phyloP scores from a whole-genome alignment of 2,888 invertebrate species.

The Thereva unica region DNA sequence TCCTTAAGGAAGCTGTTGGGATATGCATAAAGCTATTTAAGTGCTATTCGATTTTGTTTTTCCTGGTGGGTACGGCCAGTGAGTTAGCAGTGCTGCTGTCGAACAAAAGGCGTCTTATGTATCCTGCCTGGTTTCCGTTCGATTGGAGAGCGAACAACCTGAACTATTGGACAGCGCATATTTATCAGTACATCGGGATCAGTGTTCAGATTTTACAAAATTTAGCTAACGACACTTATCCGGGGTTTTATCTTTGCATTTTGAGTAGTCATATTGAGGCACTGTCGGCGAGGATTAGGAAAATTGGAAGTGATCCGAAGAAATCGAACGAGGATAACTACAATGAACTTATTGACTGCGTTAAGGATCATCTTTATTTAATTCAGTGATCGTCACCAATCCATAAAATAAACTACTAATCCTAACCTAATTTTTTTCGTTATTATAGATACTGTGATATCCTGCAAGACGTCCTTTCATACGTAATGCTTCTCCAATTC shows the following conservation, averaged over 20 bases:
- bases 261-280: conserved; percentile 8
- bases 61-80: background rate
- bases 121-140: conserved; percentile 17
- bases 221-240: conserved; percentile 17
- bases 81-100: conserved; percentile 1
- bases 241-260: conserved; percentile 7
- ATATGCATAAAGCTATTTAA: no score
- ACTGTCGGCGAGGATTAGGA: background rate
- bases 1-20: no score
- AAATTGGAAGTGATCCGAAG: background rate
- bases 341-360: conserved; percentile 4
- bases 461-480: conserved; percentile 6
- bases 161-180: background rate
- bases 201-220: conserved; percentile 10
- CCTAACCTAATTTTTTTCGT: no score
- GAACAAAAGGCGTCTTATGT: background rate
- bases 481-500: conserved; percentile 4
- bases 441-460: conserved; percentile 6
- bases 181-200: conserved; percentile 21
- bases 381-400: conserved; percentile 5
- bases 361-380: conserved; percentile 2
- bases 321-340: conserved; percentile 14
- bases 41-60: background rate
- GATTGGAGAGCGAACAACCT: background rate
- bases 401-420: background rate